Evolutionary conservation across 2,113 vertebrate genomes (phyloP), one percentile per base, ranked within the genome.

Genomic region (Saccopteryx leptura): DNA sequence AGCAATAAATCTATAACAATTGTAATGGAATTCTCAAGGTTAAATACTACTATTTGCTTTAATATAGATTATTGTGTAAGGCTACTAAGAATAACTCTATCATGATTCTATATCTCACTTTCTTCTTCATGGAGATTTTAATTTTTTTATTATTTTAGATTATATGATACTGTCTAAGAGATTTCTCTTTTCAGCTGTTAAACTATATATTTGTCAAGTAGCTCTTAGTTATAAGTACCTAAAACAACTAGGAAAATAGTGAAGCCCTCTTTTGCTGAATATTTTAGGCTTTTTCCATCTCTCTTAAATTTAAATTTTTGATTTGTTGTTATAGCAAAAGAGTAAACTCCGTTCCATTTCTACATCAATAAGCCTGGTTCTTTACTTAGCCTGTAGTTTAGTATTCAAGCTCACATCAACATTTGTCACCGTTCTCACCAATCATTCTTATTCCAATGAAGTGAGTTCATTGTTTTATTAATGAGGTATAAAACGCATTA

Each of bases 321-420:
- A 97, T 97, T 98, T 98, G 78, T 97, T 97, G 69, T 97, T 97
- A 98, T 78, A 97, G 89, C 14, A 71, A 97, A 94, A 86, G 90
- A 98, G 93, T 93, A 93, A 56, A 92, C 75, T 97, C 89, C 88
- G 96, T 97, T 98, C 96, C 90, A 96, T 96, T 96, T 72, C 61
- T 89, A 61, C 65, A 92, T 96, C 39, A 74, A 96, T 97, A 97
- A 96, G 81, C 96, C 96, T 4, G 0, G 46, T 68, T 39, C 26
- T 95, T 98, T 92, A 97, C 98, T 97, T 97, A 61, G 46, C 63
- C 63, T 94, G 31, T 96, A 96, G 95, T 97, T 97, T 97, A 97
- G 21, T 96, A 96, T 97, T 98, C 88, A 96, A 96, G 54, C 97
- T 78, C 74, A 92, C 76, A 97, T 96, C n/a, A 90, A 48, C 71